Conservation (phyloP, 2,888 invertebrate species). For the Halictus ligatus region DNA sequence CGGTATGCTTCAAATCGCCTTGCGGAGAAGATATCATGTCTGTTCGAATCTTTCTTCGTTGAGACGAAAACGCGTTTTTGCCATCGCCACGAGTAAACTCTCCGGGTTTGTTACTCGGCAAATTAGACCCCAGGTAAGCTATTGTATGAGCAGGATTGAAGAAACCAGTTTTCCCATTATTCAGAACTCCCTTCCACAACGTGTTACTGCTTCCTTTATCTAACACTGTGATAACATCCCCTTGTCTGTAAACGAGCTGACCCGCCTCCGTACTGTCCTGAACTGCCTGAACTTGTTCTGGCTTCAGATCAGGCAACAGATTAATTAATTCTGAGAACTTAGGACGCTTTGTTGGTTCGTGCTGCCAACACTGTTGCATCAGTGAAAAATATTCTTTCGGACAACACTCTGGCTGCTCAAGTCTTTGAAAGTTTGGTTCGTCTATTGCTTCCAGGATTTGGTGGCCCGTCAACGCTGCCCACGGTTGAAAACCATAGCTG, state of each 20-base stretch:
- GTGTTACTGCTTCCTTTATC: slow-evolving; percentile 88
- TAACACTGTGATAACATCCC: slow-evolving; percentile 96
- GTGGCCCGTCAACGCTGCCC: slow-evolving; percentile 97
- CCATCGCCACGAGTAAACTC: slow-evolving; percentile 86
- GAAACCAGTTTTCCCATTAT: slow-evolving; percentile 95
- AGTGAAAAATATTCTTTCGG: slow-evolving; percentile 95
- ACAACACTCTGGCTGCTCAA: slow-evolving; percentile 97
- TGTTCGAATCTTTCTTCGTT: slow-evolving; percentile 89
- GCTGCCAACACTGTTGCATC: slow-evolving; percentile 98
- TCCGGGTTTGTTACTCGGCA: slow-evolving; percentile 87
- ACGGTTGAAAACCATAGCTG: slow-evolving; percentile 99
- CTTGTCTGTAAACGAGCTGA: slow-evolving; percentile 92
- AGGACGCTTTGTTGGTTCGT: slow-evolving; percentile 94
- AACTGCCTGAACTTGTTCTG: slow-evolving; percentile 96
- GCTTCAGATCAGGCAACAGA: slow-evolving; percentile 93
- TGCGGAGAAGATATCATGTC: slow-evolving; percentile 99
- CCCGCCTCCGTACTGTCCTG: slow-evolving; percentile 87
- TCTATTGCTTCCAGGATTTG: slow-evolving; percentile 98
- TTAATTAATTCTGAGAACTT: slow-evolving; percentile 94
- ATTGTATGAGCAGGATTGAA: slow-evolving; percentile 96
- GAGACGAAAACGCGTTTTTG: slow-evolving; percentile 86
- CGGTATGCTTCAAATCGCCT: slow-evolving; percentile 98
- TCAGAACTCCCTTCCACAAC: slow-evolving; percentile 96
- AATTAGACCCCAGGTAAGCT: slow-evolving; percentile 92
- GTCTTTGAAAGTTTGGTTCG: slow-evolving; percentile 94